Evolutionary conservation across 2,797 vertebrate genomes (phyloP).

Genomic region (Myotis daubentonii): DNA sequence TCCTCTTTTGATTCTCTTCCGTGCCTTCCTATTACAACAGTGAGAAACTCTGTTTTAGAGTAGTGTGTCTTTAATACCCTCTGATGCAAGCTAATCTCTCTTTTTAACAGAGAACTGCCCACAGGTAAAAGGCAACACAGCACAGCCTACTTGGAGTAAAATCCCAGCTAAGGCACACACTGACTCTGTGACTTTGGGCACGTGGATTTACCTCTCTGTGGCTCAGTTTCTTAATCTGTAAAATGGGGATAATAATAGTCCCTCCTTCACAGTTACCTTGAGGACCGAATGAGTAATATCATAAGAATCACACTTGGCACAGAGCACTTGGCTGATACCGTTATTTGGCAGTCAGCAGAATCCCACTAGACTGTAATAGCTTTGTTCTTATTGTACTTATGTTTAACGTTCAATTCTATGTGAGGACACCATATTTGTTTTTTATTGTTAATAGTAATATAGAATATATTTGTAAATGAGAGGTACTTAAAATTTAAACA

Average conservation of each 20-base stretch:
- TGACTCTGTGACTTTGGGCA: background rate
- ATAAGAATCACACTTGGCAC: background rate
- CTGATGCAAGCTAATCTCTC: background rate
- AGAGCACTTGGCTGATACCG: background rate
- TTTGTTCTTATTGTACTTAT: background rate
- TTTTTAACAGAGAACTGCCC: background rate
- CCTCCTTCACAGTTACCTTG: background rate
- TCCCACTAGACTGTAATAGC: background rate
- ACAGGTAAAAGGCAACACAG: fast-evolving
- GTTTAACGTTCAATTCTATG: background rate
- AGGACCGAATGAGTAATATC: background rate
- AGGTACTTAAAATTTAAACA: background rate
- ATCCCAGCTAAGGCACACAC: background rate
- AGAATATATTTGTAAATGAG: background rate
- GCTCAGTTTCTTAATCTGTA: constrained; percentile 9
- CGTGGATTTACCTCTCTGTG: background rate
- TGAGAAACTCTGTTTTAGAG: background rate
- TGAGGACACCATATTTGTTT: background rate
- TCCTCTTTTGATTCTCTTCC: background rate
- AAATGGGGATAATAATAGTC: background rate
- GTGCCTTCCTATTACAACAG: background rate
- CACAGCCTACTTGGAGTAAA: background rate
- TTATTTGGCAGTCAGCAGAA: background rate
- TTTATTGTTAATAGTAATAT: constrained; percentile 19
- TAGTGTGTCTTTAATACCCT: background rate